phyloP scores from a whole-genome alignment of 2,888 invertebrate species.

The Diachrysia chrysitis region DNA sequence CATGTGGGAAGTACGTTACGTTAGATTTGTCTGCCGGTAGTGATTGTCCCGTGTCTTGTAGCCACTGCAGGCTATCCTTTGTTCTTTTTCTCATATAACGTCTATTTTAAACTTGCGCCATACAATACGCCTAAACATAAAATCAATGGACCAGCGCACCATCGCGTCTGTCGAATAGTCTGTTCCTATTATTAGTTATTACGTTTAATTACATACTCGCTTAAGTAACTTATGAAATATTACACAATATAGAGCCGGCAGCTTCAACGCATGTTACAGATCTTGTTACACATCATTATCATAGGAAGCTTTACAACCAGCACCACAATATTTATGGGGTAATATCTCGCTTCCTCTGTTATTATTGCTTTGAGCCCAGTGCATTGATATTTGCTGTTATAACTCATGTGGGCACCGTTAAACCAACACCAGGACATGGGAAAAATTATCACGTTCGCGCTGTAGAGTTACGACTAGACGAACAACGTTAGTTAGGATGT shows the following conservation, averaged over 20 bases:
- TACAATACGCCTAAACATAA: background rate
- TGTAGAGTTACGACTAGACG: constrained; percentile 37
- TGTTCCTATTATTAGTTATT: constrained; percentile 3
- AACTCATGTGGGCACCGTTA: constrained; percentile 53
- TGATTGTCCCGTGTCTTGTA: constrained; percentile 24
- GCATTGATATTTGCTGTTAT: constrained; percentile 55
- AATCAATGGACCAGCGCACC: background rate
- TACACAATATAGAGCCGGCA: constrained; percentile 23
- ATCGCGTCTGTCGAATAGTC: background rate
- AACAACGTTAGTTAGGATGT: constrained; percentile 21
- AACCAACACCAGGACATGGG: constrained; percentile 47
- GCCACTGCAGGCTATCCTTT: constrained; percentile 8
- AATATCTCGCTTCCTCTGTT: constrained; percentile 62
- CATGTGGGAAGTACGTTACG: constrained; percentile 68
- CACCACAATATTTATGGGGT: constrained; percentile 61
- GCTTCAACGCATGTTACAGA: constrained; percentile 39
- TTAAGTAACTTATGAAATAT: constrained; percentile 30
- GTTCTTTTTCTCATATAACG: constrained; percentile 8
- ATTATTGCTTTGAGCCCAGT: constrained; percentile 44
- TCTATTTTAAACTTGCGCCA: constrained; percentile 2
- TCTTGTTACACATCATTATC: constrained; percentile 62
- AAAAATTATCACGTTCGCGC: constrained; percentile 51
- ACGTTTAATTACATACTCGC: constrained; percentile 16
- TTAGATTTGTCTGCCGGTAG: constrained; percentile 46
- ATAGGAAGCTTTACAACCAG: constrained; percentile 57